Evolutionary conservation across 1,140 invertebrate genomes (phyloP), one percentile per base, ranked within the genome.

Genomic region (Drosophila bocki): DNA sequence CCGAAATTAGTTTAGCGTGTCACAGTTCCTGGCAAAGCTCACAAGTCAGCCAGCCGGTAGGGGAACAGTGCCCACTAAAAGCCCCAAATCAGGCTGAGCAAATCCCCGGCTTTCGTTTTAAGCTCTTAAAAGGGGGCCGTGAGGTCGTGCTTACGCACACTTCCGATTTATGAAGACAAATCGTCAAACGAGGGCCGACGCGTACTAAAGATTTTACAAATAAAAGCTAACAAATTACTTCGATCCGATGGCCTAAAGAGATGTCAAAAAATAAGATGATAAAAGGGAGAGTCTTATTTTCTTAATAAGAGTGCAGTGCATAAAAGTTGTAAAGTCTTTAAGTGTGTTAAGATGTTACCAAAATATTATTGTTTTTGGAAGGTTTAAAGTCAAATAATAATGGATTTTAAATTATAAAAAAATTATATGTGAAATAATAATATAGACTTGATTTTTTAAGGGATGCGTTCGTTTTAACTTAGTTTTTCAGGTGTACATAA

Each of bases 1-100:
- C 72, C 77, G 67, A 78, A 87, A 87, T 87, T 88, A 87, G 84
- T 87, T 87, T 84, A 80, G 78, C 80, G 65, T 77, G 84, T 87
- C 80, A 87, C 80, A 87, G 75, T 84, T 80, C 19, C 65, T 45
- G 56, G 68, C 68, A 56, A 63, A 60, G 64, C 74, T 60, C 63
- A 62, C 35, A 53, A 72, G 69, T 71, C 69, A 71, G 47, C 22
- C 12, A 13, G 33, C 53, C n/a, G 41, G 7, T 17, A 1, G 22
- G 45, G n/a, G 37, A 17, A 29, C 39, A 19, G 39, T 54, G 37
- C 63, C 59, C 48, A 67, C 75, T 78, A 69, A 78, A 68, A 68
- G 74, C 74, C 63, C 42, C 41, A 59, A 75, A 75, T 67, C 51
- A 70, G 41, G 44, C 13, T 26, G 15, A 61, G 39, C 39, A 77